These are phyloP conservation scores for Synanthedon andrenaeformis DNA, from an alignment of 2,888 invertebrate genomes.

Conservation along the genomic window DNA sequence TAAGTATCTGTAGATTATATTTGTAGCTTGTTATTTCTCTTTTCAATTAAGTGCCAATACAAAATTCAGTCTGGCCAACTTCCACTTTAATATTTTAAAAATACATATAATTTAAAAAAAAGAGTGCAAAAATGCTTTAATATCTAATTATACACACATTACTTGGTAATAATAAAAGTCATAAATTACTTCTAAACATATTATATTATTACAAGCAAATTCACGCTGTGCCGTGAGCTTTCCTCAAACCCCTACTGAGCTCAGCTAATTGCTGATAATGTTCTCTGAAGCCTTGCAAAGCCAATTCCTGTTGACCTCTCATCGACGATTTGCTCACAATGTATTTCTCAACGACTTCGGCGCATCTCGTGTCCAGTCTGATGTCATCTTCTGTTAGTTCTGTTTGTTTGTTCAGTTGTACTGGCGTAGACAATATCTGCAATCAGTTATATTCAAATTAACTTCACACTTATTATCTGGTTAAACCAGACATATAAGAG, in stretches of 20 bases:
- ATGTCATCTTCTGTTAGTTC: constrained; percentile 65
- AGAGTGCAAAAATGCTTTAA: no score
- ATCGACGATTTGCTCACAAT: constrained; percentile 72
- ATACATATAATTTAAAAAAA: no score
- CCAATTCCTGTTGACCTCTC: constrained; percentile 76
- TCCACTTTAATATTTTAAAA: no score
- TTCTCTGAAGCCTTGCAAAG: constrained; percentile 79
- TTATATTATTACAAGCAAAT: not conserved
- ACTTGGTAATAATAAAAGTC: not conserved
- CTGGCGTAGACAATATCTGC: constrained; percentile 51
- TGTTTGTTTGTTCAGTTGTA: constrained; percentile 51
- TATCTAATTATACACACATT: no score
- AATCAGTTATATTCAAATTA: constrained; percentile 10
- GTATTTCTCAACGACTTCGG: constrained; percentile 73
- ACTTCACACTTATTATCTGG: no score
- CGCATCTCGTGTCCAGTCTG: constrained; percentile 65
- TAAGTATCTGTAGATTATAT: no score
- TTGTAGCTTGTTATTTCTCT: no score
- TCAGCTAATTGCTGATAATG: constrained; percentile 70
- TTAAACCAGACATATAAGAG: no score
- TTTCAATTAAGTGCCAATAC: no score
- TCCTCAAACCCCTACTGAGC: constrained; percentile 72
- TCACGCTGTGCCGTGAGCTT: constrained; percentile 73
- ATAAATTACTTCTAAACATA: not conserved
- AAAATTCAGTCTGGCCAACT: no score